These are phyloP conservation scores for Erannis defoliaria DNA, from an alignment of 2,888 invertebrate genomes.

Conservation along the genomic window DNA sequence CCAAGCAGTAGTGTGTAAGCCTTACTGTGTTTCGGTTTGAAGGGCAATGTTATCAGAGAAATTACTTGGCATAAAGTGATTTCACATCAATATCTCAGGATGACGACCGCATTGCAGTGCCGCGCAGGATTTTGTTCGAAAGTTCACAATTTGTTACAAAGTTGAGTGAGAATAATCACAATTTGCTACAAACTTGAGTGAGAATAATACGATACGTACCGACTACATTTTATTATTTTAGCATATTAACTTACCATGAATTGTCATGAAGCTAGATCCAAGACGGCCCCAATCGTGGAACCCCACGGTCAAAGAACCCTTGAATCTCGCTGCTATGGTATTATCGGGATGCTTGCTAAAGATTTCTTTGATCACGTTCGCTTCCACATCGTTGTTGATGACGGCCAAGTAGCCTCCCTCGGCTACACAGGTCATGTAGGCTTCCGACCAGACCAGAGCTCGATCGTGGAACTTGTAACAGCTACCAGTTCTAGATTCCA, in stretches of 20 bases:
- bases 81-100: too few species aligned
- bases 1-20: too few species aligned
- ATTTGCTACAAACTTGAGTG: too few species aligned
- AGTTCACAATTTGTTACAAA: too few species aligned
- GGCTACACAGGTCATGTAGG: constrained; percentile 59
- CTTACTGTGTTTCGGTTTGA: too few species aligned
- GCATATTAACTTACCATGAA: constrained; percentile 40
- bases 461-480: constrained; percentile 67
- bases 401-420: constrained; percentile 63
- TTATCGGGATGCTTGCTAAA: constrained; percentile 47
- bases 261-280: constrained; percentile 54
- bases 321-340: constrained; percentile 38
- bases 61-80: too few species aligned
- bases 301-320: constrained; percentile 49
- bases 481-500: constrained; percentile 52
- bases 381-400: constrained; percentile 58
- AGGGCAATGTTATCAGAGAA: too few species aligned
- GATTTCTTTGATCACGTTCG: constrained; percentile 48
- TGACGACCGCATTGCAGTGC: too few species aligned
- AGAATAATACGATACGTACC: background rate
- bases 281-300: constrained; percentile 53
- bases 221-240: background rate
- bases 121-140: too few species aligned
- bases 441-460: constrained; percentile 57
- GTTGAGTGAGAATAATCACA: too few species aligned